Conservation (phyloP, 2,888 invertebrate genomes). For the Melieria omissa region DNA sequence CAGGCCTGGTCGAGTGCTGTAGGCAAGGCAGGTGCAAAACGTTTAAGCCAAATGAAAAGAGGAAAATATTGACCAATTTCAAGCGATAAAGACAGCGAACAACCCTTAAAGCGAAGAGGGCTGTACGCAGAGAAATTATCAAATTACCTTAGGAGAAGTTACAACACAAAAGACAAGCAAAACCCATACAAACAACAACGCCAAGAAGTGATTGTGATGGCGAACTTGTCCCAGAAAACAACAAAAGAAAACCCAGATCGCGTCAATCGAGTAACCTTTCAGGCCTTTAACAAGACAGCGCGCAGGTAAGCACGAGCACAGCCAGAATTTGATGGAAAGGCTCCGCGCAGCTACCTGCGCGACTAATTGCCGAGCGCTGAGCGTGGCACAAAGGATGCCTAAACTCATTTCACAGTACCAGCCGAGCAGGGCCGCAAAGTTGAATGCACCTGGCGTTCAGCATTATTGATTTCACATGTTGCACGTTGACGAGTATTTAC, state of each 20-base stretch:
- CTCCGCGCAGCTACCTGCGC: too few relatives aligned
- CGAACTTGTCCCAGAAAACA: neutral
- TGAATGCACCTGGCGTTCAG: constrained; percentile 45
- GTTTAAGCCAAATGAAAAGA: constrained; percentile 6
- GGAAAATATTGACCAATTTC: neutral
- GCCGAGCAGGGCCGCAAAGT: constrained; percentile 9
- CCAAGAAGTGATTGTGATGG: neutral
- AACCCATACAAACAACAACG: neutral
- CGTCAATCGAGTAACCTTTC: too few relatives aligned
- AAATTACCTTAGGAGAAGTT: neutral
- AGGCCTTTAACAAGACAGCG: too few relatives aligned
- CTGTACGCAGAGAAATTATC: neutral
- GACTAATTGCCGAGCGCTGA: too few relatives aligned
- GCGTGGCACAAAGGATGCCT: too few relatives aligned
- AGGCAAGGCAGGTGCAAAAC: constrained; percentile 26
- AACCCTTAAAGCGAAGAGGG: neutral
- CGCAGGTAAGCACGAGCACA: too few relatives aligned
- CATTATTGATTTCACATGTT: constrained; percentile 28
- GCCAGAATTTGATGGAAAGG: too few relatives aligned
- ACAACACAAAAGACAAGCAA: neutral
- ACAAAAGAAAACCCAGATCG: neutral
- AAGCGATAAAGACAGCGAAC: neutral
- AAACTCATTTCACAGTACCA: too few relatives aligned
- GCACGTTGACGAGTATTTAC: neutral
- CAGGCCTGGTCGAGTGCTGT: too few relatives aligned